Conservation (phyloP, 2,888 invertebrate genomes). For the Lordiphosa fenestrarum region DNA sequence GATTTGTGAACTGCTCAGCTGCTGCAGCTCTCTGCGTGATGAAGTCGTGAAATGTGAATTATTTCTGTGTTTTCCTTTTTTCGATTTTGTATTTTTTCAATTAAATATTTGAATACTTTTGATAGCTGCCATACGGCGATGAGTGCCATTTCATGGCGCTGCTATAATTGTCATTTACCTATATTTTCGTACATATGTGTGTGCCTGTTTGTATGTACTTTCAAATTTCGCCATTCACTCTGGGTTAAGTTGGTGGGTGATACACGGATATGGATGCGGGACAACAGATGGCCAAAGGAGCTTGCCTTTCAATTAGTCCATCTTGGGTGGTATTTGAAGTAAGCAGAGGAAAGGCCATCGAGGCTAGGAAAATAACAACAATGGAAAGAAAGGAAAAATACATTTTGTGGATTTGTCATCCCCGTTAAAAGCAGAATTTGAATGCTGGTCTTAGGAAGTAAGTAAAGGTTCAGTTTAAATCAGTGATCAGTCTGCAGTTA, state of each 20-base stretch:
- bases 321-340: too few species aligned
- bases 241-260: conserved; percentile 2
- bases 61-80: conserved; percentile 17
- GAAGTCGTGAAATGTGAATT: conserved; percentile 51
- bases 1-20: conserved; percentile 29
- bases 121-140: conserved; percentile 6
- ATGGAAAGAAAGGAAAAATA: too few species aligned
- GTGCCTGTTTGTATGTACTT: conserved; percentile 19
- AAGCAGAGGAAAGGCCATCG: too few species aligned
- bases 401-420: too few species aligned
- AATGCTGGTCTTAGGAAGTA: too few species aligned
- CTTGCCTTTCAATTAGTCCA: too few species aligned
- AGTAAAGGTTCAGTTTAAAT: too few species aligned
- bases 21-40: conserved; percentile 11
- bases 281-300: neutral
- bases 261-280: conserved; percentile 1
- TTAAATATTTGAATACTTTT: conserved; percentile 57
- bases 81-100: conserved; percentile 37
- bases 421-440: too few species aligned
- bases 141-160: conserved; percentile 22
- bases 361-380: too few species aligned
- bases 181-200: conserved; percentile 14
- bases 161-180: conserved; percentile 1
- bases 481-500: too few species aligned
- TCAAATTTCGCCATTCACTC: conserved; percentile 42